A percentile compares a stretch with the other conserved stretches of the same genome.
Conservation (phyloP, 2,888 invertebrate species). For the Chirona hameri region DNA sequence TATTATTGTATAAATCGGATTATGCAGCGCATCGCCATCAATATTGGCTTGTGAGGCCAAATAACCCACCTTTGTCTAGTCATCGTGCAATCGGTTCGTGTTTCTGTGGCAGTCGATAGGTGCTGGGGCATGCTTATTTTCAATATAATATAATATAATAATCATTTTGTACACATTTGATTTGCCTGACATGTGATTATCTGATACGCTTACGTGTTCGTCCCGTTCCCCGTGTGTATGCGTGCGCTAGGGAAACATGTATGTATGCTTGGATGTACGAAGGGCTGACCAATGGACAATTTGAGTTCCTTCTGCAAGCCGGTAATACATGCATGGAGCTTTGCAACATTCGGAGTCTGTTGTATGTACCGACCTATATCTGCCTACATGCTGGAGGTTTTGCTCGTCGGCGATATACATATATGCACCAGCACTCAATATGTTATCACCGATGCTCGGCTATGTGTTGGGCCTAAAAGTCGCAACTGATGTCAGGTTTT, state of each 20-base stretch:
- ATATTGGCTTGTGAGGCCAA: too few relatives aligned
- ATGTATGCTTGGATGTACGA: neutral
- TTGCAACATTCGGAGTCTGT: neutral
- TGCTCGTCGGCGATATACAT: too few relatives aligned
- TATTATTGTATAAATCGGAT: too few relatives aligned
- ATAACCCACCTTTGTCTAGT: neutral
- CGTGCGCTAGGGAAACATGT: neutral
- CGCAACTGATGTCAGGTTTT: too few relatives aligned
- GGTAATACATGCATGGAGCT: neutral
- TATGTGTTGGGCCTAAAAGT: too few relatives aligned
- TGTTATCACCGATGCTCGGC: too few relatives aligned
- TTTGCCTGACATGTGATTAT: neutral
- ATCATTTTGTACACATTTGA: neutral
- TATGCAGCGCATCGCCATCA: too few relatives aligned
- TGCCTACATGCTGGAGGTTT: too few relatives aligned
- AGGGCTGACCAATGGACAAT: neutral
- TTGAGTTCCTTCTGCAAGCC: neutral
- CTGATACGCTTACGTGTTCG: neutral
- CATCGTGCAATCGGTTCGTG: neutral
- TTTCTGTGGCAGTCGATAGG: neutral
- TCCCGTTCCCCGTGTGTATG: too few relatives aligned
- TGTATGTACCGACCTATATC: too few relatives aligned
- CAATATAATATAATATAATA: neutral
- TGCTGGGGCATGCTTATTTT: neutral
- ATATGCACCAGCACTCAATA: too few relatives aligned